These are phyloP conservation scores for Lasioglossum vierecki DNA, from an alignment of 2,888 invertebrate species.

Conservation along the genomic window DNA sequence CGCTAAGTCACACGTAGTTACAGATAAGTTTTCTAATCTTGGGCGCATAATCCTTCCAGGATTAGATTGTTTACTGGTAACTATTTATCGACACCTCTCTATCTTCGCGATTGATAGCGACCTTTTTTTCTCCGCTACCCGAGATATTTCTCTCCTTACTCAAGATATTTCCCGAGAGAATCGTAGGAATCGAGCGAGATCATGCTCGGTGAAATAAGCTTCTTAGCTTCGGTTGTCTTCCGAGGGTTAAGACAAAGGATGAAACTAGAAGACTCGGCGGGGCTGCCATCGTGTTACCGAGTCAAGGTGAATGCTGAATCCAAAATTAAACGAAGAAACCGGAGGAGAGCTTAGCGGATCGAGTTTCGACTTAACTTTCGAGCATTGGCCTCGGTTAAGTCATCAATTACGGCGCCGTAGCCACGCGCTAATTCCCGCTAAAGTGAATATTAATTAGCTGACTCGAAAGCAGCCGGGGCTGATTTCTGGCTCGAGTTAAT, in stretches of 20 bases:
- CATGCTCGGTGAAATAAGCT: neutral
- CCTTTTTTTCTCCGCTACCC: neutral
- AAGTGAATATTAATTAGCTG: constrained; percentile 59
- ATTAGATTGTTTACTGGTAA: neutral
- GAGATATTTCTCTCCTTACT: neutral
- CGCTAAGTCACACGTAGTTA: neutral
- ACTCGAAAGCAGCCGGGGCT: constrained; percentile 29
- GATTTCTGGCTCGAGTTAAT: constrained; percentile 48
- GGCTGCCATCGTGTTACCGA: neutral
- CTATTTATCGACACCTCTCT: neutral
- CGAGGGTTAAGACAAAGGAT: neutral
- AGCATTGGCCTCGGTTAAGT: constrained; percentile 46
- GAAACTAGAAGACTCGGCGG: neutral
- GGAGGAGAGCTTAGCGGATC: constrained; percentile 28
- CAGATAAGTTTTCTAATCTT: neutral
- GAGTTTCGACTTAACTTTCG: constrained; percentile 49
- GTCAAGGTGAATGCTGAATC: constrained; percentile 2
- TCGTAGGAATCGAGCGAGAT: neutral
- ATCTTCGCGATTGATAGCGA: neutral
- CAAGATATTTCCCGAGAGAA: neutral
- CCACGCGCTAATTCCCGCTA: constrained; percentile 50
- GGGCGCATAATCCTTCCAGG: neutral
- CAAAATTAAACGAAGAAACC: constrained; percentile 39
- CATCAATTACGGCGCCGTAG: constrained; percentile 51
- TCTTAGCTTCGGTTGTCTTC: neutral